These are phyloP conservation scores for Virgularia gustaviana DNA, from an alignment of 92 coral and sea anemone genomes.

Conservation along the genomic window DNA sequence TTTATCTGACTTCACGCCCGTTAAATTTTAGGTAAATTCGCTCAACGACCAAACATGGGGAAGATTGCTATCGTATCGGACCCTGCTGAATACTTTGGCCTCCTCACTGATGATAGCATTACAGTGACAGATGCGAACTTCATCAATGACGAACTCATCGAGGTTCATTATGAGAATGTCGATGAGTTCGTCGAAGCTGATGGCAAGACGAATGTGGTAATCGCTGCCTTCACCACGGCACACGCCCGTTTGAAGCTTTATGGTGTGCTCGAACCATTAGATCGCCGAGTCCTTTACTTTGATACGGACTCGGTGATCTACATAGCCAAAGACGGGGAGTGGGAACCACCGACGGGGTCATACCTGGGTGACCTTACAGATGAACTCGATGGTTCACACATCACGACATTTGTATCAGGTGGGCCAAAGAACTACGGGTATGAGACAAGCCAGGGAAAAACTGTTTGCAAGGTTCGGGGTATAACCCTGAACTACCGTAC, in stretches of 20 bases:
- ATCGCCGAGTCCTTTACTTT: constrained; percentile 3
- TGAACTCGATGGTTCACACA: constrained; percentile 25
- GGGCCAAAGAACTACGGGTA: constrained; percentile 56
- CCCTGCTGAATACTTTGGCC: too few relatives aligned
- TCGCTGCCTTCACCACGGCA: constrained; percentile 49
- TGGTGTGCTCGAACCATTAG: not conserved
- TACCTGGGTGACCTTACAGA: constrained; percentile 39
- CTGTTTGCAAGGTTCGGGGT: constrained; percentile 43
- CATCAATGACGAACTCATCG: constrained; percentile 29
- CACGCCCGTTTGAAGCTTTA: constrained; percentile 46
- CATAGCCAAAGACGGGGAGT: constrained; percentile 4
- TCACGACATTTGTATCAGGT: constrained; percentile 54
- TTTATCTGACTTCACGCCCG: too few relatives aligned
- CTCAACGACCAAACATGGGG: constrained; percentile 26
- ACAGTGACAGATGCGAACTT: constrained; percentile 2
- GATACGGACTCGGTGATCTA: constrained; percentile 21
- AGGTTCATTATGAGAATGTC: constrained; percentile 26
- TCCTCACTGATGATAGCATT: not conserved
- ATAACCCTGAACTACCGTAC: too few relatives aligned
- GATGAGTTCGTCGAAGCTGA: constrained; percentile 5
- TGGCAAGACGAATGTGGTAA: constrained; percentile 37
- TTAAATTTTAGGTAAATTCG: constrained; percentile 58
- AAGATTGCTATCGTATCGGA: too few relatives aligned
- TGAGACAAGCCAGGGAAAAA: constrained; percentile 31
- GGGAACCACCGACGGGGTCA: constrained; percentile 33